These are phyloP conservation scores for Neoarius graeffei DNA, from an alignment of 2,113 vertebrate genomes.

Conservation along the genomic window DNA sequence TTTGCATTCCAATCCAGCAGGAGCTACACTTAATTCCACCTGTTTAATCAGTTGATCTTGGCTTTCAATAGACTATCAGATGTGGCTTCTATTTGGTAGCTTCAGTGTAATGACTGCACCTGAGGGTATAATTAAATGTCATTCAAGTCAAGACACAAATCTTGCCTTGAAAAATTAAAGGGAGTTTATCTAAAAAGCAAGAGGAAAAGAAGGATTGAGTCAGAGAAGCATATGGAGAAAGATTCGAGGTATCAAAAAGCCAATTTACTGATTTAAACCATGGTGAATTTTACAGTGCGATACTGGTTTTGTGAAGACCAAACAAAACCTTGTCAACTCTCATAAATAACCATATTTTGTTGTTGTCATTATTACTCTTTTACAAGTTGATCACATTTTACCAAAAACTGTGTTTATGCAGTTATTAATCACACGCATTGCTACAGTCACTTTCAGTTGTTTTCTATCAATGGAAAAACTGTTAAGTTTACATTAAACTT, in stretches of 20 bases:
- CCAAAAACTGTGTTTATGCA: not conserved
- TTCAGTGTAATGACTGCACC: not conserved
- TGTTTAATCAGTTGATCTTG: not conserved
- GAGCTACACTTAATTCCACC: not conserved
- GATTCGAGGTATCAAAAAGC: not conserved
- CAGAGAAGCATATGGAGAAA: not conserved
- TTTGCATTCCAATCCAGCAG: not conserved
- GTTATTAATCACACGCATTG: not conserved
- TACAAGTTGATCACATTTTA: not conserved
- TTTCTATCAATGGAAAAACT: too few relatives aligned
- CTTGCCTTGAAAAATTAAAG: not conserved
- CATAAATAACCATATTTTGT: not conserved
- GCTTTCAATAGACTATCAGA: not conserved
- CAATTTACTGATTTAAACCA: not conserved
- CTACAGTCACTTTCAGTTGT: not conserved
- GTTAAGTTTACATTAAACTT: not conserved
- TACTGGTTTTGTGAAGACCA: not conserved
- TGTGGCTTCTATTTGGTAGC: not conserved
- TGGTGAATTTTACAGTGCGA: not conserved
- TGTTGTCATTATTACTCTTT: not conserved
- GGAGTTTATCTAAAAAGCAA: not conserved
- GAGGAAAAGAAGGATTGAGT: too few relatives aligned
- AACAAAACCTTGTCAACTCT: not conserved
- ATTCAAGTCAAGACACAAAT: not conserved
- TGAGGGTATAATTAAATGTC: not conserved